Conservation (phyloP, 1,140 invertebrate genomes). For the Dinoponera quadriceps region DNA sequence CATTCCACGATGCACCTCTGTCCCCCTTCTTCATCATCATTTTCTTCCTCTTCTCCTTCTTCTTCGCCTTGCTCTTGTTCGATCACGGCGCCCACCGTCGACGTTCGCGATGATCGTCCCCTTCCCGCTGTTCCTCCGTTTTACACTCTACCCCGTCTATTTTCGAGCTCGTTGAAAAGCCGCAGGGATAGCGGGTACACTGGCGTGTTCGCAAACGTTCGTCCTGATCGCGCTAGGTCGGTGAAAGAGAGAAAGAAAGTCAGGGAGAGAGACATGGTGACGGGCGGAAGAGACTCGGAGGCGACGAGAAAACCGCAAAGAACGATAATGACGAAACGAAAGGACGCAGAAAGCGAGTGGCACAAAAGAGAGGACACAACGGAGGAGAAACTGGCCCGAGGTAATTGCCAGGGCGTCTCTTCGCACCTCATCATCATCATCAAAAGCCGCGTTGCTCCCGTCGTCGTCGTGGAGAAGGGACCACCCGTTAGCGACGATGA, state of each 20-base stretch:
- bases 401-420: slow-evolving; percentile 85
- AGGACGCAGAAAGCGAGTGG: slow-evolving; percentile 46
- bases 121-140: neutral
- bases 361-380: slow-evolving; percentile 58
- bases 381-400: slow-evolving; percentile 74
- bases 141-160: slow-evolving; percentile 52
- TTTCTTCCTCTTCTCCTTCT: neutral
- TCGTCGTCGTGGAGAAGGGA: slow-evolving; percentile 71
- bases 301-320: slow-evolving; percentile 62
- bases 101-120: slow-evolving; percentile 54
- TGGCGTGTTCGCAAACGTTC: slow-evolving; percentile 24
- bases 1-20: slow-evolving; percentile 54
- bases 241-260: slow-evolving; percentile 13
- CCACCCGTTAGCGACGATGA: slow-evolving; percentile 71
- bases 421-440: slow-evolving; percentile 86
- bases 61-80: slow-evolving; percentile 25
- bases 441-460: slow-evolving; percentile 82
- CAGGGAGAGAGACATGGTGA: neutral
- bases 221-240: slow-evolving; percentile 24
- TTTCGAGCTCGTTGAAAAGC: slow-evolving; percentile 56
- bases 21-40: slow-evolving; percentile 14
- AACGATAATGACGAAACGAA: slow-evolving; percentile 78
- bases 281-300: slow-evolving; percentile 29
- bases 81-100: slow-evolving; percentile 31
- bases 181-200: slow-evolving; percentile 3